Evolutionary conservation across 1,140 invertebrate species (phyloP).

Genomic region (Fopius arisanus): DNA sequence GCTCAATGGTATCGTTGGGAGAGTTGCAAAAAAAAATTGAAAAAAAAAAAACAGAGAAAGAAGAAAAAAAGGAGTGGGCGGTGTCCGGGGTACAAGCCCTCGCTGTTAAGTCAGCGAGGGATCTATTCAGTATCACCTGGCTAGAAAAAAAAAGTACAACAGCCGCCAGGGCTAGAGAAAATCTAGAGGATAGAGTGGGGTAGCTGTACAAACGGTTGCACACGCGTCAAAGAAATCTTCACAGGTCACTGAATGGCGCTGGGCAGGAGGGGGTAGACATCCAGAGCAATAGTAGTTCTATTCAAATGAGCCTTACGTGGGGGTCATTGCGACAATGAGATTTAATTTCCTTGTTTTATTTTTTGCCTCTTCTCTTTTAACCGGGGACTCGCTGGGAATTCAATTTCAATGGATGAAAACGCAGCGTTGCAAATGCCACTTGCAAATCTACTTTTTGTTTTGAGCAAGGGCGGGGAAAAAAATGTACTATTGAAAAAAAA

Average conservation of each 20-base stretch:
- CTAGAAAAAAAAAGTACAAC: conserved; percentile 88
- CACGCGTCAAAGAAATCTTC: conserved; percentile 79
- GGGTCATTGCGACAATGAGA: not conserved
- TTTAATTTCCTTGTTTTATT: not conserved
- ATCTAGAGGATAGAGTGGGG: not conserved
- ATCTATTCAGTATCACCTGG: conserved; percentile 84
- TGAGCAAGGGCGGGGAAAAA: not conserved
- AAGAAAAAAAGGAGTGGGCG: conserved; percentile 81
- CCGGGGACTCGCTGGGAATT: not conserved
- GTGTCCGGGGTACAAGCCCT: conserved; percentile 80
- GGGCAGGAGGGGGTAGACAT: not conserved
- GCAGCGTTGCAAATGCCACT: not conserved
- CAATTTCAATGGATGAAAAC: not conserved
- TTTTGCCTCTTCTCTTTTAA: not conserved
- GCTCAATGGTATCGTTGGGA: conserved; percentile 49
- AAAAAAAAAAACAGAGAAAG: no score
- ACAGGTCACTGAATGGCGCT: conserved; percentile 64
- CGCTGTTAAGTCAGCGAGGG: conserved; percentile 91
- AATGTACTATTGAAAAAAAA: not conserved
- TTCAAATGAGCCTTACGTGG: not conserved
- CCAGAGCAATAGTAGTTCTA: not conserved
- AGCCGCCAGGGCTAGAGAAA: conserved; percentile 71
- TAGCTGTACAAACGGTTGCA: conserved; percentile 34
- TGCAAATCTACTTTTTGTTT: not conserved
- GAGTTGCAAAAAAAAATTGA: conserved; percentile 47